Evolutionary conservation across 2,113 vertebrate species (phyloP).

Genomic region (Paratilapia polleni): DNA sequence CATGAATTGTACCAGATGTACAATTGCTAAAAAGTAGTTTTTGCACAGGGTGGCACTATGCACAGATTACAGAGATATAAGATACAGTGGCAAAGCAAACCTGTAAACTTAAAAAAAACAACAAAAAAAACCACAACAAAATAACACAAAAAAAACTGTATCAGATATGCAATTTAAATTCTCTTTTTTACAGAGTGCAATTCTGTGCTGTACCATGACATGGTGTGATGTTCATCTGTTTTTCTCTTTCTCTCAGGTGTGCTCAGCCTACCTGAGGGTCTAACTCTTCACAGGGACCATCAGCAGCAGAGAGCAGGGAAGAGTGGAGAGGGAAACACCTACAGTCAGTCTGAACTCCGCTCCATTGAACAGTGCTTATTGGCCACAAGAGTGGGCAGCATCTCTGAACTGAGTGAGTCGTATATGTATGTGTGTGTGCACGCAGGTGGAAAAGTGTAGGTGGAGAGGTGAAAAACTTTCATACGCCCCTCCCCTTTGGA

Average conservation of each 20-base stretch:
- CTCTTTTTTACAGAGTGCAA: neutral
- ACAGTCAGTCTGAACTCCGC: slow-evolving; percentile 93
- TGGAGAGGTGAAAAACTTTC: neutral
- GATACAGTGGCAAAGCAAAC: neutral
- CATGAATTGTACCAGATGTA: fast-evolving
- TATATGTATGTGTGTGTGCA: neutral
- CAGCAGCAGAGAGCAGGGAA: slow-evolving; percentile 90
- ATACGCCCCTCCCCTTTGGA: neutral
- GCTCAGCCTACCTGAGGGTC: slow-evolving; percentile 93
- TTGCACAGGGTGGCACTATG: fast-evolving
- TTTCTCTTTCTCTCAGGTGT: slow-evolving; percentile 82
- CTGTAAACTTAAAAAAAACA: neutral
- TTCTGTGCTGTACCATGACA: fast-evolving
- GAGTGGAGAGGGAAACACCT: slow-evolving; percentile 87
- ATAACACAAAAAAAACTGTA: neutral
- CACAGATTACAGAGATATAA: fast-evolving
- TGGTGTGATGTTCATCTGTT: neutral
- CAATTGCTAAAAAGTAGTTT: neutral
- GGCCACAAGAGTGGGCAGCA: slow-evolving; percentile 95
- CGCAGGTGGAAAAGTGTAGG: neutral
- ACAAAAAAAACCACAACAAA: fast-evolving
- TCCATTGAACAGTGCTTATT: slow-evolving; percentile 94
- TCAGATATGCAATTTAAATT: neutral
- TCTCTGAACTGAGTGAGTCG: slow-evolving; percentile 95
- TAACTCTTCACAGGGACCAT: slow-evolving; percentile 90